These are phyloP conservation scores for Phoeniculus purpureus DNA, from an alignment of 2,797 vertebrate species.

Conservation along the genomic window DNA sequence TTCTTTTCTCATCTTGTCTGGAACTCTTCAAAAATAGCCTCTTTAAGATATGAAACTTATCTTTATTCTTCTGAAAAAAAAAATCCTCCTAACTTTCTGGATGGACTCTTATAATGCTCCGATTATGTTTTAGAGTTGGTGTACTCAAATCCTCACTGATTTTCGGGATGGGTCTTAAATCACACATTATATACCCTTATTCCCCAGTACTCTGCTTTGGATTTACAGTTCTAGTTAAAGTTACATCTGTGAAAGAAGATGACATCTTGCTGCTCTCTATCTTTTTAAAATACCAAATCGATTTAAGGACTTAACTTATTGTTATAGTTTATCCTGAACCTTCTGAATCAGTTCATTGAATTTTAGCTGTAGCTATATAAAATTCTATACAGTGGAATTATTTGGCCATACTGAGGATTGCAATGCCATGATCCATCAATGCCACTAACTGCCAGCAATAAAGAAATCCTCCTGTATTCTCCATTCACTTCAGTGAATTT, in stretches of 20 bases:
- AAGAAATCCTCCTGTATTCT: conserved; percentile 53
- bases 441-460: conserved; percentile 71
- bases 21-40: conserved; percentile 50
- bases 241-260: conserved; percentile 67
- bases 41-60: conserved; percentile 53
- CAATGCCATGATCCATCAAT: conserved; percentile 75
- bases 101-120: conserved; percentile 2
- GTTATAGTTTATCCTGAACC: conserved; percentile 79
- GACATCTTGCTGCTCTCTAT: conserved; percentile 63
- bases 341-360: conserved; percentile 81
- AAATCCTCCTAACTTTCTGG: conserved; percentile 44
- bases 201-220: conserved; percentile 31
- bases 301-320: conserved; percentile 77
- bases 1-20: conserved; percentile 50
- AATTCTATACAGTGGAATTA: conserved; percentile 74
- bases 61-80: conserved; percentile 43
- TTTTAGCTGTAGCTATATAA: conserved; percentile 79
- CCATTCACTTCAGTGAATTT: conserved; percentile 65
- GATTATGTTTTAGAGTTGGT: conserved; percentile 51
- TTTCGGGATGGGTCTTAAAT: conserved; percentile 70
- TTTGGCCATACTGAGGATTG: conserved; percentile 69
- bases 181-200: conserved; percentile 57
- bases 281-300: conserved; percentile 72
- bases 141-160: conserved; percentile 66
- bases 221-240: conserved; percentile 77